Evolutionary conservation across 2,797 vertebrate genomes (phyloP).

Genomic region (Siniperca obscura): DNA sequence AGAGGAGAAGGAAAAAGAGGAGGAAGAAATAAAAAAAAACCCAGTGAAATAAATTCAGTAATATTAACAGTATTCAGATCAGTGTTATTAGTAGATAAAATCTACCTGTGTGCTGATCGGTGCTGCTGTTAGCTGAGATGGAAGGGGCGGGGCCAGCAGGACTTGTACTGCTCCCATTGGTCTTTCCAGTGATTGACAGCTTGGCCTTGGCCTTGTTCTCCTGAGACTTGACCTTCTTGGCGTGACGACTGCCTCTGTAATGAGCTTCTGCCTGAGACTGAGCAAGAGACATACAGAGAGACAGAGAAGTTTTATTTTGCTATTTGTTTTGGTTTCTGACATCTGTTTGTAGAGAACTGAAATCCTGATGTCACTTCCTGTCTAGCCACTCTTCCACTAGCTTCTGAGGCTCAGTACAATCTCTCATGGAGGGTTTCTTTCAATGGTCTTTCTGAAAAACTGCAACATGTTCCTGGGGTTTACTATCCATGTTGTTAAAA

Average conservation of each 20-base stretch:
- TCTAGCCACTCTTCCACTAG: neutral
- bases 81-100: neutral
- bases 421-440: neutral
- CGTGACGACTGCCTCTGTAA: conserved; percentile 99
- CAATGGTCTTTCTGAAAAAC: neutral
- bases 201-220: conserved; percentile 95
- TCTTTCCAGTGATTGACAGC: conserved; percentile 62
- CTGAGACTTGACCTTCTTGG: conserved; percentile 99
- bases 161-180: conserved; percentile 63
- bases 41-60: neutral
- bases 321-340: neutral
- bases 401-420: neutral
- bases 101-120: conserved; percentile 68
- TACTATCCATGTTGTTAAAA: neutral
- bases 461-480: neutral
- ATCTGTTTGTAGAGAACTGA: neutral
- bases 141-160: conserved; percentile 72
- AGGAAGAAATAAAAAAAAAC: neutral
- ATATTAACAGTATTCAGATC: neutral
- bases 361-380: conserved; percentile 4
- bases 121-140: conserved; percentile 33
- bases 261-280: conserved; percentile 99
- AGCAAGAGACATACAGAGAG: conserved; percentile 70
- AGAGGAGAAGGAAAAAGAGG: neutral
- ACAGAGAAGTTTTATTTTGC: neutral